These are phyloP conservation scores for Apodemia hepburni DNA, from an alignment of 2,888 invertebrate species.

Conservation along the genomic window DNA sequence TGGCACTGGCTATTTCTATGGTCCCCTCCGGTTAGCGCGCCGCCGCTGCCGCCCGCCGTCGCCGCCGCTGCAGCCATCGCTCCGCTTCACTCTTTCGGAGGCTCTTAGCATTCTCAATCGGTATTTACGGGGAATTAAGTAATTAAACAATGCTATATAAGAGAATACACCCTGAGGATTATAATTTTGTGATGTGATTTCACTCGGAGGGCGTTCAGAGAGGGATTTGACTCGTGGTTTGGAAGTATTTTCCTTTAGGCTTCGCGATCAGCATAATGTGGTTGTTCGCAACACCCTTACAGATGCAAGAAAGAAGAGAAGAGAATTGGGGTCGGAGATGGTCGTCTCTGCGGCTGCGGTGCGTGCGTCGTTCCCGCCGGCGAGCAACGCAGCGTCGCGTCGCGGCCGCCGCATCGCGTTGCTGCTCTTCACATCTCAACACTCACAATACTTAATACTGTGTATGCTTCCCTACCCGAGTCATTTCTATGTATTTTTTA, in stretches of 20 bases:
- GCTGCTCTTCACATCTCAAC: conserved; percentile 22
- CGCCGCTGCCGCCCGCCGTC: conserved; percentile 52
- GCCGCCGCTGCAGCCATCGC: conserved; percentile 58
- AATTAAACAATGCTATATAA: conserved; percentile 67
- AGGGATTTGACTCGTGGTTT: conserved; percentile 69
- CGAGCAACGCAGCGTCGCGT: conserved; percentile 31
- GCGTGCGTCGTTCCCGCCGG: conserved; percentile 38
- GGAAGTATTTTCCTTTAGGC: conserved; percentile 63
- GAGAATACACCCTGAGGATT: conserved; percentile 27
- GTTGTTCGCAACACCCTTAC: conserved; percentile 78
- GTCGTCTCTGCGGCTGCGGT: conserved; percentile 26
- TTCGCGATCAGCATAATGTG: conserved; percentile 77
- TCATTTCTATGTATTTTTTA: conserved; percentile 48
- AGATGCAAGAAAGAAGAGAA: conserved; percentile 69
- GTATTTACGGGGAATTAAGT: conserved; percentile 79
- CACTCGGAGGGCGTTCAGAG: conserved; percentile 57
- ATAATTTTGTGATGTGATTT: conserved; percentile 33
- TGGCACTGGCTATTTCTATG: conserved; percentile 80
- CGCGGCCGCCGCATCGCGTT: conserved; percentile 33
- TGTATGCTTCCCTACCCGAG: conserved; percentile 68
- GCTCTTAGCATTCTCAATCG: conserved; percentile 77
- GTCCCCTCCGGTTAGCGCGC: conserved; percentile 75
- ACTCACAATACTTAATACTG: conserved; percentile 20
- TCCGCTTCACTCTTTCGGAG: conserved; percentile 70
- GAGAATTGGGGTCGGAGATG: conserved; percentile 39